These are phyloP conservation scores for Zaprionus davidi DNA, from an alignment of 1,140 invertebrate genomes.

Conservation along the genomic window DNA sequence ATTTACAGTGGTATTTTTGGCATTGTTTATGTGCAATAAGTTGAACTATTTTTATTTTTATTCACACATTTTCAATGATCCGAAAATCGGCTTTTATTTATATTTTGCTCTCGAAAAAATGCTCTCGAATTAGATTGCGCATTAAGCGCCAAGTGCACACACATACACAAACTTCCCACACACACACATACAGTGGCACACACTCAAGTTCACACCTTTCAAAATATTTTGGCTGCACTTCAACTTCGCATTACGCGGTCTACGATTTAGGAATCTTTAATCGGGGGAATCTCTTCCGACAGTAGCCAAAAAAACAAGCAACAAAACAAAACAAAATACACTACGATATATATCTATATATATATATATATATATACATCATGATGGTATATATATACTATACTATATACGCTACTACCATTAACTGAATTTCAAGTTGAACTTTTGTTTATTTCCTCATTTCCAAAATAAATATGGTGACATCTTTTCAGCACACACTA, in stretches of 20 bases:
- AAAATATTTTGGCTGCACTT: conserved; percentile 8
- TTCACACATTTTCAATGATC: conserved; percentile 5
- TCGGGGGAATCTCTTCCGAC: conserved; percentile 1
- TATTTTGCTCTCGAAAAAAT: conserved; percentile 2
- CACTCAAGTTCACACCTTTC: conserved; percentile 5
- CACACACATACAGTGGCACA: not conserved
- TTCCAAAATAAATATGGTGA: conserved; percentile 2
- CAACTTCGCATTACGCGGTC: not conserved
- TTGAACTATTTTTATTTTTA: conserved; percentile 43
- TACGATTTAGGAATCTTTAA: conserved; percentile 5
- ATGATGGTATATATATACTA: not conserved
- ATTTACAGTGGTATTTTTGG: conserved; percentile 36
- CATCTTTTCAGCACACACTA: not conserved
- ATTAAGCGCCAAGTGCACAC: not conserved
- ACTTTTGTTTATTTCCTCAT: not conserved
- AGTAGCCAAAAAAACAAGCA: not conserved
- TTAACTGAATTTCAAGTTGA: conserved; percentile 6
- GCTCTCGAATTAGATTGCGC: not conserved
- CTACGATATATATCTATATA: no score
- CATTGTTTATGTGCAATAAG: conserved; percentile 43
- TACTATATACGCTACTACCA: not conserved
- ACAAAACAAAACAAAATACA: not conserved
- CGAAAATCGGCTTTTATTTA: conserved; percentile 11
- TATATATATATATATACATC: no score
- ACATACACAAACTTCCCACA: not conserved